Evolutionary conservation across 2,113 vertebrate genomes (phyloP).

Genomic region (Anhinga anhinga): DNA sequence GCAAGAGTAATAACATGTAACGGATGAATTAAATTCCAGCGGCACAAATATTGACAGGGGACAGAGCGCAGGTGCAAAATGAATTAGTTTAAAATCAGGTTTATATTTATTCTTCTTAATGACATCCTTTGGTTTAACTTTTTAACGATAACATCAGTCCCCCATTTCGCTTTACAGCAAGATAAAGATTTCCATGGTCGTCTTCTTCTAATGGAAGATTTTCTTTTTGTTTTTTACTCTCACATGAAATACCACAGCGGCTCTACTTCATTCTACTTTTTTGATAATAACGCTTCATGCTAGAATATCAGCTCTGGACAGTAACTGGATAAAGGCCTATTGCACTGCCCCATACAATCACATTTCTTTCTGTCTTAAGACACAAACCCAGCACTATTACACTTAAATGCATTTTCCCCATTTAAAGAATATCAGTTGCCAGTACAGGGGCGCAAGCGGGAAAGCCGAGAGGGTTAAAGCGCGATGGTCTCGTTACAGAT

Average conservation of each 20-base stretch:
- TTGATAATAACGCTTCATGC: not conserved
- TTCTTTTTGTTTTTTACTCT: not conserved
- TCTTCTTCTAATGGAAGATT: not conserved
- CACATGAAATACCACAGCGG: not conserved
- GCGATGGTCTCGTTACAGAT: not conserved
- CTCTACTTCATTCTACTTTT: not conserved
- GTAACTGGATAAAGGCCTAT: not conserved
- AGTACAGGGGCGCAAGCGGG: rapidly evolving
- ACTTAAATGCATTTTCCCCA: not conserved
- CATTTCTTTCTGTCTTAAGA: not conserved
- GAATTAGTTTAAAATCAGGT: not conserved
- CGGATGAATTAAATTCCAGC: not conserved
- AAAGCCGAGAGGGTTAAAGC: not conserved
- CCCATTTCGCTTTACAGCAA: not conserved
- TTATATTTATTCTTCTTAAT: not conserved
- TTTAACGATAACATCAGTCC: not conserved
- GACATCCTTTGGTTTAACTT: not conserved
- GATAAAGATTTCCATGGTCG: not conserved
- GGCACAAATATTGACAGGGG: not conserved
- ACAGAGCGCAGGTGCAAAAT: not conserved
- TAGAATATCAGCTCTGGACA: not conserved
- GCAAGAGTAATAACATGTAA: not conserved
- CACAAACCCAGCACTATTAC: not conserved
- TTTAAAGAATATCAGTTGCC: not conserved
- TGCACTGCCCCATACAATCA: not conserved